Evolutionary conservation across 1,140 invertebrate genomes (phyloP), one percentile per base, ranked within the genome.

Genomic region (Drosophila tropicalis): DNA sequence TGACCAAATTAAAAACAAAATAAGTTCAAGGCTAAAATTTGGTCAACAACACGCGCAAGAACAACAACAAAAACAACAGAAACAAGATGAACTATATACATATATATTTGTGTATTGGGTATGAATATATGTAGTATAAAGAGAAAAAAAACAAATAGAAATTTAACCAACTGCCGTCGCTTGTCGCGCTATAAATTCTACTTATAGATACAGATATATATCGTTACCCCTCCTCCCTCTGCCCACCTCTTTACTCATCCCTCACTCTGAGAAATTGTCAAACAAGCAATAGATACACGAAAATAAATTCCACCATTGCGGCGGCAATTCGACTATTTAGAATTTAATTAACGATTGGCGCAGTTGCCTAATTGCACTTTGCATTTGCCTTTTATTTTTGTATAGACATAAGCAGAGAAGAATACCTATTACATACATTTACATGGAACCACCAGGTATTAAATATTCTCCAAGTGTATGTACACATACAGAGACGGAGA

Each of bases 11-110:
- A 78, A 80, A 71, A 76, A 70, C 40, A 73, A 74, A 86, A 87
- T 86, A 86, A 87, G 83, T 87, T 87, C 83, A 87, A 87, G 83
- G 83, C 83, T 77, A 83, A 67, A 56, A 70, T 67, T 76, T 74
- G 41, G 84, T 89, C 66, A 73, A 76, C 72, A 89, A 77, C 79
- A 81, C 44, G 73, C 65, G 76, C 76, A 61, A n/a, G 10, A 22
- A 65, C 29, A 55, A 55, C 62, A 61, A 76, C 29, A 55, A 55
- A 32, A 65, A 76, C 66, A 41, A 76, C 29, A 29, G 5, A 6
- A 29, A 29, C 29, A 22, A 32, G 5, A 13, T 44, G 12, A 70
- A 65, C 65, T 17, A 17, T 39, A 39, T 39, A 12, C 2, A 60
- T 22, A 39, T 39, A 12, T 5, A 60, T 22, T 4, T 17, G 34